Conservation (phyloP, 1,140 invertebrate species). For the Pteromalus puparum region DNA sequence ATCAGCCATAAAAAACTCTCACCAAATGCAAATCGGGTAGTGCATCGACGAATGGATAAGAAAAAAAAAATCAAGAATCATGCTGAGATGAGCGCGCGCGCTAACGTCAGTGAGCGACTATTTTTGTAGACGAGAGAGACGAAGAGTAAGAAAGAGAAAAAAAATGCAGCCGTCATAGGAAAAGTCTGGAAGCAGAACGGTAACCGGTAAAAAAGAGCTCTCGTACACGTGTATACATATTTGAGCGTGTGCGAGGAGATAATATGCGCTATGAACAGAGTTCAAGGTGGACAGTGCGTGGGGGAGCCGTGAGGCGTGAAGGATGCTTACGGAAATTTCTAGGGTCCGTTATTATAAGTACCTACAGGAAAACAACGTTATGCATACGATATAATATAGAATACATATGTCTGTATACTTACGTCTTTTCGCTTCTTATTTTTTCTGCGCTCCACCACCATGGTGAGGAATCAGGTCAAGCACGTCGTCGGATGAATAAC, state of each 20-base stretch:
- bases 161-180: neutral
- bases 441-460: conserved; percentile 85
- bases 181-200: neutral
- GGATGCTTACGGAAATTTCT: neutral
- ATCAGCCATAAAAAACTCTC: neutral
- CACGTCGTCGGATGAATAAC: neutral
- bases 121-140: neutral
- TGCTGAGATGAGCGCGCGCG: too few relatives aligned
- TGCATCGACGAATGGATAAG: too few relatives aligned
- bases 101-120: neutral
- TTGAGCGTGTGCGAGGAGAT: neutral
- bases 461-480: conserved; percentile 28
- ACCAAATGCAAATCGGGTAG: neutral
- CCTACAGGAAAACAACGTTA: too few relatives aligned
- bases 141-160: neutral
- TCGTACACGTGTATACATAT: neutral
- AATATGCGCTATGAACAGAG: too few relatives aligned
- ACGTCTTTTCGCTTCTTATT: conserved; percentile 85
- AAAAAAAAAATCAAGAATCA: too few relatives aligned
- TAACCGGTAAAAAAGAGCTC: neutral
- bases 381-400: neutral
- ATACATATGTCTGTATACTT: conserved; percentile 64
- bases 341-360: neutral
- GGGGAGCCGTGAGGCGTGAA: neutral
- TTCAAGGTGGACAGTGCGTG: neutral